Conservation (phyloP, 2,888 invertebrate species). For the Sesamia inferens region DNA sequence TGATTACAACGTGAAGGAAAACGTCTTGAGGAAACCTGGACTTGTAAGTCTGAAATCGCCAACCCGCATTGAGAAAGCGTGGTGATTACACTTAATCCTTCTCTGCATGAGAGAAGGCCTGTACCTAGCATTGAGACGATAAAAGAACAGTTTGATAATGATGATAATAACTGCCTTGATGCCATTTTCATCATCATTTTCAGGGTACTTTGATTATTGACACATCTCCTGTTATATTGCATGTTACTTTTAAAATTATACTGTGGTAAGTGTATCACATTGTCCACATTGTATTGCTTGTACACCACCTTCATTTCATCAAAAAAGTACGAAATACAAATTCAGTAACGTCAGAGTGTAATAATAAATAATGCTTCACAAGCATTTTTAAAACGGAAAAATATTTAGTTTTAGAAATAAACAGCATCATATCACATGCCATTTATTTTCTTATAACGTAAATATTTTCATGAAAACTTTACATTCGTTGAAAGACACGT, state of each 20-base stretch:
- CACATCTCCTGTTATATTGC: too few species aligned
- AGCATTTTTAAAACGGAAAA: slow-evolving; percentile 2
- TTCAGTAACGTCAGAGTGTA: neutral
- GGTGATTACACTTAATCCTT: too few species aligned
- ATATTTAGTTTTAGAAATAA: slow-evolving; percentile 16
- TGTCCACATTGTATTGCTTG: neutral
- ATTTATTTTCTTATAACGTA: slow-evolving; percentile 31
- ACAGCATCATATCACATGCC: neutral
- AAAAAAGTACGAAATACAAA: neutral
- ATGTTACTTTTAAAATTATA: too few species aligned
- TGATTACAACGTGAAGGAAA: too few species aligned
- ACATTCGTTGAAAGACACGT: slow-evolving; percentile 29
- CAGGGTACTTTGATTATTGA: neutral
- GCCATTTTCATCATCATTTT: neutral
- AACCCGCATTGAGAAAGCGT: too few species aligned
- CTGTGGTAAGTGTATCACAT: neutral
- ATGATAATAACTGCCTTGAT: neutral
- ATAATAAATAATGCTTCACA: neutral
- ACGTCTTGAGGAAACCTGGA: too few species aligned
- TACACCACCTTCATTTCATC: too few species aligned
- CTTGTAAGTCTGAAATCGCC: too few species aligned
- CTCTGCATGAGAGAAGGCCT: too few species aligned
- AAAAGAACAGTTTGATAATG: too few species aligned
- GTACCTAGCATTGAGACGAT: too few species aligned
- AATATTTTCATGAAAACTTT: slow-evolving; percentile 39